Base-by-base conservation (phyloP, 2,113 vertebrate genomes). In the Mobula birostris region DNA sequence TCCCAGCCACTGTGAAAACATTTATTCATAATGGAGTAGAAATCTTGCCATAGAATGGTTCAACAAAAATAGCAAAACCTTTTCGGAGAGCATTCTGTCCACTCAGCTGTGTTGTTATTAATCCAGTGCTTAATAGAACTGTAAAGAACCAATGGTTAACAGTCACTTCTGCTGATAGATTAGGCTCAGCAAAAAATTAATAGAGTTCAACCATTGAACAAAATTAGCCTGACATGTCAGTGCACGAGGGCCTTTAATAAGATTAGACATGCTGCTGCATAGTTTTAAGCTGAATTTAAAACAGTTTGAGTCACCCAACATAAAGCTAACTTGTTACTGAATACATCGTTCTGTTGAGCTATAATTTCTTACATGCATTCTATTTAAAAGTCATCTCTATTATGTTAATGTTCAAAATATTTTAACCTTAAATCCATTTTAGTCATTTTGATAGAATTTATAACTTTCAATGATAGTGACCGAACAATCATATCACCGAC, bases 151-250 rank as follows among this genome's bases (percentile, higher is more conserved):
- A 68, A 90, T 66, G 85, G 85, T 66, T 63, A 68, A 90, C n/a
- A 32, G 85, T 9, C 58, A 32, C 91, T 76, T 93, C 91, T 74
- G 40, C 70, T 93, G 40, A 48, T 74, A 76, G 70, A 48, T 93
- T n/a, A 40, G 32, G 7, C 88, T 68, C 91, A 93, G 66, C 68
- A 93, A 93, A 74, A 93, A 74, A 93, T 74, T 93, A 76, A 93
- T 56, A 74, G 91, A 56, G 40, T 76, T 70, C 70, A 56, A 40
- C 24, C 91, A 15, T 40, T 74, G 40, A 76, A 15, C 91, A 56
- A 76, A 93, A 72, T 36, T 27, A 56, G 70, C 32, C 19, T 72
- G 63, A 74, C 90, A 27, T 93, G 90, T 93, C 68, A 93, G 32
- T 93, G 68, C 91, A 56, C 12, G 70, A 21, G 48, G 70, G 24